Percentiles rank a stretch among this genome's conserved stretches.
Conservation (phyloP, 2,888 invertebrate genomes). For the Acleris literana region DNA sequence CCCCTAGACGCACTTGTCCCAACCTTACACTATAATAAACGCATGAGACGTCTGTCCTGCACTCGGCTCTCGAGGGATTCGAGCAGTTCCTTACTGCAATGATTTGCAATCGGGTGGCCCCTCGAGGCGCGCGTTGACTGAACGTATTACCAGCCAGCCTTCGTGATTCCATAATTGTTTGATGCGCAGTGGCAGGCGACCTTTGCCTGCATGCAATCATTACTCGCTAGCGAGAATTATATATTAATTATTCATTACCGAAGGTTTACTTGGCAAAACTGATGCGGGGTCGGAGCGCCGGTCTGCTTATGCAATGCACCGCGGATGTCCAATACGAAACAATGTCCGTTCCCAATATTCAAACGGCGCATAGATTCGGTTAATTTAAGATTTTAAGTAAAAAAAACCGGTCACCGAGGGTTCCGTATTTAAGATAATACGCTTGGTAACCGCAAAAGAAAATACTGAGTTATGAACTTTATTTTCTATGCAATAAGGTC, state of each 20-base stretch:
- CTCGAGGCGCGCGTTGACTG: slow-evolving; percentile 48
- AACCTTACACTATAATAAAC: no score
- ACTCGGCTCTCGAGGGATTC: slow-evolving; percentile 8
- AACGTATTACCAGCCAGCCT: slow-evolving; percentile 49
- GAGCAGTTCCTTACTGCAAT: slow-evolving; percentile 27
- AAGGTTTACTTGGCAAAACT: slow-evolving; percentile 45
- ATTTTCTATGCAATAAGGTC: no score
- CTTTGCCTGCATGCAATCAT: slow-evolving; percentile 54
- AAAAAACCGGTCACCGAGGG: no score
- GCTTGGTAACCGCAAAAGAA: no score
- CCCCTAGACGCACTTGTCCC: no score
- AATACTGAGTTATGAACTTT: no score
- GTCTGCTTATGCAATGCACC: slow-evolving; percentile 28
- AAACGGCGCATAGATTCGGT: no score
- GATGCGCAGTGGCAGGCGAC: slow-evolving; percentile 46
- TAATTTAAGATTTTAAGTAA: no score
- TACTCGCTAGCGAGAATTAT: slow-evolving; percentile 40
- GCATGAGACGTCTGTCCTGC: no score
- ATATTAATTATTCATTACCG: slow-evolving; percentile 48
- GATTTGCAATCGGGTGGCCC: slow-evolving; percentile 45
- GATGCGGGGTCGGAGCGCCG: slow-evolving; percentile 14
- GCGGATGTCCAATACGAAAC: no score
- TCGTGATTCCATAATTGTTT: slow-evolving; percentile 52
- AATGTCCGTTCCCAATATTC: no score
- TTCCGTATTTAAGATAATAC: no score